Evolutionary conservation across 1,140 invertebrate genomes (phyloP).

Genomic region (Halictus rubicundus): DNA sequence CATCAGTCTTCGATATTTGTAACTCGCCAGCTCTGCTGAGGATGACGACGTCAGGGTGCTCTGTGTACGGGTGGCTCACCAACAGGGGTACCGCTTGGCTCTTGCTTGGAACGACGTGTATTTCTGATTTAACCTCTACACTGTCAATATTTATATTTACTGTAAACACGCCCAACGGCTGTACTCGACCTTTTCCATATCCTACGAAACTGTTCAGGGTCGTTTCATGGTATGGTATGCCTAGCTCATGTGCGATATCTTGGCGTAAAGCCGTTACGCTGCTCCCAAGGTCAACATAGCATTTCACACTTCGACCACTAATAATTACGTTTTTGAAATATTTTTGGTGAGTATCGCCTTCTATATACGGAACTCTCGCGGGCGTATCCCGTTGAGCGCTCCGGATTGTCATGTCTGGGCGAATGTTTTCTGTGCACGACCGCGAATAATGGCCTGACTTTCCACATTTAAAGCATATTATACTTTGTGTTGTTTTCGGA

Average conservation of each 20-base stretch:
- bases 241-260: too few relatives aligned
- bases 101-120: constrained; percentile 42
- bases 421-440: too few relatives aligned
- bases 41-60: constrained; percentile 47
- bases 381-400: too few relatives aligned
- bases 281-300: too few relatives aligned
- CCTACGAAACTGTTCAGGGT: too few relatives aligned
- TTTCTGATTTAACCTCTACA: constrained; percentile 2
- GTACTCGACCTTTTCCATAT: constrained; percentile 31
- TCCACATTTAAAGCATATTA: too few relatives aligned
- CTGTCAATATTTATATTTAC: constrained; percentile 15
- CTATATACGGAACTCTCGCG: neutral
- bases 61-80: constrained; percentile 50
- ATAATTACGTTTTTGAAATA: neutral
- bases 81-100: constrained; percentile 40
- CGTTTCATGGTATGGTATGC: too few relatives aligned
- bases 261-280: too few relatives aligned
- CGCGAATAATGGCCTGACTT: too few relatives aligned
- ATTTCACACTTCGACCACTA: too few relatives aligned
- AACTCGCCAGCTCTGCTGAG: constrained; percentile 12
- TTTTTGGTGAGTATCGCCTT: neutral
- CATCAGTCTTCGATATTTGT: neutral
- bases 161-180: constrained; percentile 22
- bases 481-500: too few relatives aligned
- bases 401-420: too few relatives aligned